These are phyloP conservation scores for Acrocyrtus sp. DNA, from an alignment of 2,888 invertebrate species.

Conservation along the genomic window DNA sequence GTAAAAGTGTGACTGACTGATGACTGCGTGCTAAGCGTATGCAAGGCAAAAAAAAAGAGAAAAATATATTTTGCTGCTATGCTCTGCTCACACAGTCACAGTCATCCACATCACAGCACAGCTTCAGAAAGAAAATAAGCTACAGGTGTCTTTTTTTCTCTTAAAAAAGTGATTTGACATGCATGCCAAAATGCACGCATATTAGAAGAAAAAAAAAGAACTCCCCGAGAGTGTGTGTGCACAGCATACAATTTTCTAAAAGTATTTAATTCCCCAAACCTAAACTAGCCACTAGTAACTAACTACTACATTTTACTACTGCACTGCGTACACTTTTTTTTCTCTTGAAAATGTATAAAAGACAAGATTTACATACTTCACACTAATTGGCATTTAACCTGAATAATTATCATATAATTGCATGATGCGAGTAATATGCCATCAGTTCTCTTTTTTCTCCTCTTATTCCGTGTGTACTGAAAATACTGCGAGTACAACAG, in stretches of 20 bases:
- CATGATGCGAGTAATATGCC: conserved; percentile 48
- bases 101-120: too few relatives aligned
- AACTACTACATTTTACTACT: background rate
- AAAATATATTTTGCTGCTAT: conserved; percentile 22
- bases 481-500: background rate
- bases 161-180: conserved; percentile 49
- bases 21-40: conserved; percentile 52
- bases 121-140: conserved; percentile 43
- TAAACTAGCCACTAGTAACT: background rate
- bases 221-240: background rate
- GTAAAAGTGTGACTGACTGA: conserved; percentile 17
- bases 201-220: background rate
- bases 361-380: conserved; percentile 56
- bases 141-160: conserved; percentile 54
- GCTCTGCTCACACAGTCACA: background rate
- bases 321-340: conserved; percentile 4
- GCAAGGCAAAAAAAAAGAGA: conserved; percentile 40
- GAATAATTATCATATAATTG: conserved; percentile 57
- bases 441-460: conserved; percentile 15
- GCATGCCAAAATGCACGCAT: conserved; percentile 50
- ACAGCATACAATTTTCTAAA: background rate
- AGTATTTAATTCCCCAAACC: background rate
- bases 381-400: conserved; percentile 57
- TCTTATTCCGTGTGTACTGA: too few relatives aligned
- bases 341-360: conserved; percentile 9